These are phyloP conservation scores for Diaphora mendica DNA, from an alignment of 2,888 invertebrate species.

Conservation along the genomic window DNA sequence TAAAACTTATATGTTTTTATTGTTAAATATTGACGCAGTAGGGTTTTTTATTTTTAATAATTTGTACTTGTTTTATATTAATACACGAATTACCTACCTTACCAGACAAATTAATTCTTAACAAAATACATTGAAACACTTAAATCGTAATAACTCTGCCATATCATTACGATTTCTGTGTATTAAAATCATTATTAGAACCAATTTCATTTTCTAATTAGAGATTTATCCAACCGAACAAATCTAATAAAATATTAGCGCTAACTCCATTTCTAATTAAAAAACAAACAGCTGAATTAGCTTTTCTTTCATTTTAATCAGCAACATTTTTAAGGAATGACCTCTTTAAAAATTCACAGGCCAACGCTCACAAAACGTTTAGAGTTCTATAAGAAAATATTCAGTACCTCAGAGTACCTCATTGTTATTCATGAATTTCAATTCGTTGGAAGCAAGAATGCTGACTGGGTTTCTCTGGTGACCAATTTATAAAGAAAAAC, in stretches of 20 bases:
- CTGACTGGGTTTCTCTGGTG: slow-evolving; percentile 22
- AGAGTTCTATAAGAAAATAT: slow-evolving; percentile 30
- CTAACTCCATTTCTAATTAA: slow-evolving; percentile 4
- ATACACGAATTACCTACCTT: neutral
- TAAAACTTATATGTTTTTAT: too few species aligned
- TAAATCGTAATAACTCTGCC: too few species aligned
- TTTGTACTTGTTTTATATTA: too few species aligned
- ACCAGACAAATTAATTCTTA: neutral
- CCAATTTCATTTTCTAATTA: neutral
- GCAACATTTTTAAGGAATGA: slow-evolving; percentile 15
- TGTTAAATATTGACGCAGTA: too few species aligned
- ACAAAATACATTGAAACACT: neutral
- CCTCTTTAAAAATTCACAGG: slow-evolving; percentile 29
- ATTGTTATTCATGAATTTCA: slow-evolving; percentile 54
- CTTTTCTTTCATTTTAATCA: slow-evolving; percentile 10
- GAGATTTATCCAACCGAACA: neutral
- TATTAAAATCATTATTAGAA: neutral
- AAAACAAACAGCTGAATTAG: slow-evolving; percentile 11
- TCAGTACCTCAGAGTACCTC: slow-evolving; percentile 30
- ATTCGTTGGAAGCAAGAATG: slow-evolving; percentile 29
- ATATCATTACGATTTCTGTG: too few species aligned
- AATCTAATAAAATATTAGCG: slow-evolving; percentile 2
- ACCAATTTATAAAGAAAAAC: slow-evolving; percentile 38
- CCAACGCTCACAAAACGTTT: slow-evolving; percentile 32
- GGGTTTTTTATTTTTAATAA: too few species aligned